Base-by-base conservation (phyloP, 2,888 invertebrate genomes). In the Lepidocyrtinus sp. region DNA sequence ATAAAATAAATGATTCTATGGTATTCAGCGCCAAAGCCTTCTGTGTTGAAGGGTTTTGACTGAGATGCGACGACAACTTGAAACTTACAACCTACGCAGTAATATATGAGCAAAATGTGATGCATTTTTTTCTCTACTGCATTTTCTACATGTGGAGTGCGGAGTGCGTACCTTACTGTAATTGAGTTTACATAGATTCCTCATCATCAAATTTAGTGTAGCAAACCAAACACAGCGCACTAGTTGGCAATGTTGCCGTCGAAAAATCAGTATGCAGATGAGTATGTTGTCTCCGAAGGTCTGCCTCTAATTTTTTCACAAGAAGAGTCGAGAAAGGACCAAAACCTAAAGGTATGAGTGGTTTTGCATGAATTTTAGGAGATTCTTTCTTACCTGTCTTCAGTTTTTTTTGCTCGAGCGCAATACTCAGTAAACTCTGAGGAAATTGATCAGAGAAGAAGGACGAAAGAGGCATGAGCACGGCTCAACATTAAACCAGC, bases 21-120 rank as follows among this genome's bases (percentile, higher is more conserved):
- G 36, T 36, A 36, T 5, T 36, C 46, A 24, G 50, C 24, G 36
- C 64, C 36, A 62, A 69, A 50, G 69, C 12, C 5, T 36, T 36
- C 55, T 24, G 59, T 65, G 65, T 70, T 64, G 62, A 62, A 62
- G 55, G 64, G 64, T 63, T 12, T 76, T 76, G 70, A 76, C 70
- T 36, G 61, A 46, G 50, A 45, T 12, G 62, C 19, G 50, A 62
- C 64, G n/a, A 19, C 75, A 69, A 64, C 75, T n/a, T n/a, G n/a
- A n/a, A n/a, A n/a, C n/a, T n/a, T n/a, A n/a, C n/a, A n/a, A n/a
- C n/a, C n/a, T n/a, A n/a, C n/a, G n/a, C n/a, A n/a, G n/a, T n/a
- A n/a, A n/a, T n/a, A n/a, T n/a, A n/a, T n/a, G n/a, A n/a, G n/a
- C n/a, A n/a, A n/a, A n/a, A n/a, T n/a, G n/a, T n/a, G n/a, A n/a